A percentile compares a stretch with the other conserved stretches of the same genome.
These are phyloP conservation scores for Halocynthia aurantium DNA, from an alignment of 23 tunicate species.

Conservation along the genomic window DNA sequence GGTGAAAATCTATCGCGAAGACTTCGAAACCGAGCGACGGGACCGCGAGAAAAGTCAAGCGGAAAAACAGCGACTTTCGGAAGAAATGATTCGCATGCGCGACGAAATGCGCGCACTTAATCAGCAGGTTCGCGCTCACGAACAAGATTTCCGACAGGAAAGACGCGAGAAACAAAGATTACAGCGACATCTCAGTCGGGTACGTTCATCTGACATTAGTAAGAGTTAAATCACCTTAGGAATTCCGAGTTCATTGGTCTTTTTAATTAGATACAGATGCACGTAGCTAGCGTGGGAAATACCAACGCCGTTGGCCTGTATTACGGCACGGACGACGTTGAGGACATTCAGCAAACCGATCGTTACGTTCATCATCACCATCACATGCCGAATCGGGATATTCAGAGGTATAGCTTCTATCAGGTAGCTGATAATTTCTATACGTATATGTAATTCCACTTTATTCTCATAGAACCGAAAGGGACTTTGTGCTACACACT, in stretches of 20 bases:
- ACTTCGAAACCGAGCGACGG: conserved; percentile 65
- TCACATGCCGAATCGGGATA: too few relatives aligned
- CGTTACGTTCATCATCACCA: too few relatives aligned
- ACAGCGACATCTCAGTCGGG: conserved; percentile 43
- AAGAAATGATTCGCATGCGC: conserved; percentile 24
- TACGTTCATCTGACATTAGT: conserved; percentile 4
- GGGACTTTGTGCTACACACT: too few relatives aligned
- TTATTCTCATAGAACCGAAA: too few relatives aligned
- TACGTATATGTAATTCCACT: too few relatives aligned
- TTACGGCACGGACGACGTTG: background rate
- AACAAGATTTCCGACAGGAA: conserved; percentile 43
- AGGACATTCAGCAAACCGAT: background rate
- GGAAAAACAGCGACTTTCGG: conserved; percentile 48
- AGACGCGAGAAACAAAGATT: conserved; percentile 38
- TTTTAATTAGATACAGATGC: background rate
- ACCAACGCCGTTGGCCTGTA: background rate
- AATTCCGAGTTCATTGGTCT: background rate
- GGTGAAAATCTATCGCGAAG: conserved; percentile 70
- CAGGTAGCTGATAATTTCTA: too few relatives aligned
- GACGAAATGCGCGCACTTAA: conserved; percentile 46
- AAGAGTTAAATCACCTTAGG: background rate
- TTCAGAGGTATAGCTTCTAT: too few relatives aligned
- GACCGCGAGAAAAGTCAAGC: conserved; percentile 63
- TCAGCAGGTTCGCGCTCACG: conserved; percentile 52
- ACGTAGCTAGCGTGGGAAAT: background rate